phyloP scores from a whole-genome alignment of 2,888 invertebrate species.

The Amphipyra tragopoginis region DNA sequence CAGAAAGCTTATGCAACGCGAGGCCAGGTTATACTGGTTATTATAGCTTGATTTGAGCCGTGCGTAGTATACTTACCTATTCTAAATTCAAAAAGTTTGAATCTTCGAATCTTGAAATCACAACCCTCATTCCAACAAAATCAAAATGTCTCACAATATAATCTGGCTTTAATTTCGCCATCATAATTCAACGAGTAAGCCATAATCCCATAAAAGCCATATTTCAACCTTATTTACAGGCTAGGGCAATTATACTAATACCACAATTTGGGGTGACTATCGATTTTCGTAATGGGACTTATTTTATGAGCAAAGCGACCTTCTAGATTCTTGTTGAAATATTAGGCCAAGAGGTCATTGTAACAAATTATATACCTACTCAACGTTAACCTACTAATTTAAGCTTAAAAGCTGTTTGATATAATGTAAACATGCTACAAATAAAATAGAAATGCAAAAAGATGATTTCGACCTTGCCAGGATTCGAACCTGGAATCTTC shows the following conservation, averaged over 20 bases:
- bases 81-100: too few species aligned
- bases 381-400: too few species aligned
- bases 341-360: too few species aligned
- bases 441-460: slow-evolving; percentile 22
- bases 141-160: slow-evolving; percentile 18
- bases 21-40: too few species aligned
- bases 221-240: slow-evolving; percentile 30
- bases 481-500: slow-evolving; percentile 93
- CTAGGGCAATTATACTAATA: slow-evolving; percentile 32
- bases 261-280: slow-evolving; percentile 23
- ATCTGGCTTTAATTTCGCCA: slow-evolving; percentile 10
- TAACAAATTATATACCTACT: too few species aligned
- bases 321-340: slow-evolving; percentile 12
- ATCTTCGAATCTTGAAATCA: too few species aligned
- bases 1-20: too few species aligned
- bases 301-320: slow-evolving; percentile 4
- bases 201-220: slow-evolving; percentile 35
- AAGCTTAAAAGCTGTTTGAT: too few species aligned
- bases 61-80: too few species aligned
- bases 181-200: slow-evolving; percentile 43
- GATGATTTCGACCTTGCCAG: slow-evolving; percentile 88
- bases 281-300: slow-evolving; percentile 18
- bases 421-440: too few species aligned
- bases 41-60: too few species aligned
- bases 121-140: background rate